phyloP scores from a whole-genome alignment of 2,113 vertebrate species.

The Uria lomvia region DNA sequence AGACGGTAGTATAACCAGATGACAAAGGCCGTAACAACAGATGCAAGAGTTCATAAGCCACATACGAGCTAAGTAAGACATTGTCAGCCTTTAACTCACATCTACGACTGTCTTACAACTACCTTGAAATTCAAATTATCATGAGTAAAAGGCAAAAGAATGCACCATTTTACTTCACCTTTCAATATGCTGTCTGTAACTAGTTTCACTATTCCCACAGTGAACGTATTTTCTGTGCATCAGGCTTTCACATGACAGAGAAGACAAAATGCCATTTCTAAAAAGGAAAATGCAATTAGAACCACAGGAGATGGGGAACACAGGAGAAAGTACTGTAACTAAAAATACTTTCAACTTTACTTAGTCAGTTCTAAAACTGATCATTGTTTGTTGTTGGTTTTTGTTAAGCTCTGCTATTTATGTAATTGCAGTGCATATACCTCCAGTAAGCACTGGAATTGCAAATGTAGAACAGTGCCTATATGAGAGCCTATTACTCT shows the following conservation, averaged over 20 bases:
- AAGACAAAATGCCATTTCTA: not conserved
- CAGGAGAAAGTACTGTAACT: not conserved
- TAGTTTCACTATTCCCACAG: not conserved
- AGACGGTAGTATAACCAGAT: not conserved
- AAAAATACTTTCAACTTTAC: constrained; percentile 33
- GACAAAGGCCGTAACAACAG: not conserved
- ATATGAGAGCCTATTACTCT: not conserved
- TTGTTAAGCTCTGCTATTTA: constrained; percentile 21
- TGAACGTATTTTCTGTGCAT: not conserved
- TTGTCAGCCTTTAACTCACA: not conserved
- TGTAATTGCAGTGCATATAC: not conserved
- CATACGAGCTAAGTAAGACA: not conserved
- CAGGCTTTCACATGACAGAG: not conserved
- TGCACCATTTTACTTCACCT: not conserved
- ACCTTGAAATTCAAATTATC: not conserved
- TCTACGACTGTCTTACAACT: not conserved
- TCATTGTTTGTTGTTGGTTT: constrained; percentile 1
- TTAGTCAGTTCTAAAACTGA: constrained; percentile 9
- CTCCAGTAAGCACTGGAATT: not conserved
- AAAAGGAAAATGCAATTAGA: constrained; percentile 25
- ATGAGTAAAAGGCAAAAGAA: not conserved
- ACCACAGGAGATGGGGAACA: not conserved
- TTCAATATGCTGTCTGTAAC: not conserved
- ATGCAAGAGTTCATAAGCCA: not conserved
- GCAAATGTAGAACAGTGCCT: not conserved